Evolutionary conservation across 2,888 invertebrate genomes (phyloP).

Genomic region (Micoletzkya japonica): DNA sequence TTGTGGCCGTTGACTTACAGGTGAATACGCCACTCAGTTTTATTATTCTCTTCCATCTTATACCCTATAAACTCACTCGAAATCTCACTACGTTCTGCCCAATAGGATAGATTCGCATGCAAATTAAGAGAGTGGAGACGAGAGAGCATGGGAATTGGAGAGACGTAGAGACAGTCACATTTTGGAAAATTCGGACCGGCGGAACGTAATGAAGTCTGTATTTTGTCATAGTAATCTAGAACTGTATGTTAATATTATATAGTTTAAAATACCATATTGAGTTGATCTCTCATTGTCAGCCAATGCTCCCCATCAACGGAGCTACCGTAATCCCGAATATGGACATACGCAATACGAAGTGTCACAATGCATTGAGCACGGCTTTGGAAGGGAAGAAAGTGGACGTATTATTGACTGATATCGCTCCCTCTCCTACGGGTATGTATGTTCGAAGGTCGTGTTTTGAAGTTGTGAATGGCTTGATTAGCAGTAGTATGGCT

Average conservation of each 20-base stretch:
- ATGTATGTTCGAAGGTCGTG: not conserved
- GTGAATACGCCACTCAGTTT: no score
- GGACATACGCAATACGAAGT: constrained; percentile 45
- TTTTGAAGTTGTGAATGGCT: not conserved
- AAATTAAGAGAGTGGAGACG: no score
- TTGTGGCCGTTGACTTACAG: constrained; percentile 57
- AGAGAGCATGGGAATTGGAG: no score
- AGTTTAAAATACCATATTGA: not conserved
- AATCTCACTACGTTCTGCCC: no score
- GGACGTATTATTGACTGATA: constrained; percentile 61
- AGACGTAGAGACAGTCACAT: no score
- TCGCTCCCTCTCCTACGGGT: constrained; percentile 64
- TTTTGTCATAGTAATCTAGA: no score
- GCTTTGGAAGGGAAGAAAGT: constrained; percentile 43
- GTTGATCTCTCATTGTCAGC: constrained; percentile 36
- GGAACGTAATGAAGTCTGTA: no score
- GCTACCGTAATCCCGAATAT: constrained; percentile 53
- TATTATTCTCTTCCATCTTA: no score
- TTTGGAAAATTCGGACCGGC: no score
- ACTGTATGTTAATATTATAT: not conserved
- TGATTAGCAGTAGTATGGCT: not conserved
- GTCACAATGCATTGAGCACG: constrained; percentile 41
- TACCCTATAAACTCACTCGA: no score
- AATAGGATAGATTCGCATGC: no score
- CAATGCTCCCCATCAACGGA: constrained; percentile 52